Percentiles rank a stretch among this genome's conserved stretches.
Evolutionary conservation across 2,888 invertebrate genomes (phyloP).

Genomic region (Calameuta pallipes): DNA sequence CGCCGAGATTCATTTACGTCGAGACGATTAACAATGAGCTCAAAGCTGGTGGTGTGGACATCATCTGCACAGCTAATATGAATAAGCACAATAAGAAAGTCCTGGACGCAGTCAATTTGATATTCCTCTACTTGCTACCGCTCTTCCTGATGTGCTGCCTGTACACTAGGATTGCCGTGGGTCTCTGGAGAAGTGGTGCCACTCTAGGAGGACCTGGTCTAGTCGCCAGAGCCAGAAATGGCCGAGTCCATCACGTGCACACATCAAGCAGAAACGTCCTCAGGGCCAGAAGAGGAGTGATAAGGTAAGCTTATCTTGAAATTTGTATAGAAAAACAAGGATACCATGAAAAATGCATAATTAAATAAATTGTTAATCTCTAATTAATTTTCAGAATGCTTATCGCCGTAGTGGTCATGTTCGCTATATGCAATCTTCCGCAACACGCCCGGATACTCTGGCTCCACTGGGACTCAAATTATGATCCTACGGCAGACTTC

Average conservation of each 20-base stretch:
- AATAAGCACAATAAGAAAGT: conserved; percentile 82
- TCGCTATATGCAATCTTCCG: conserved; percentile 90
- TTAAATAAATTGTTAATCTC: neutral
- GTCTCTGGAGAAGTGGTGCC: conserved; percentile 79
- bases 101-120: conserved; percentile 85
- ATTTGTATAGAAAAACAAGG: neutral
- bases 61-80: conserved; percentile 80
- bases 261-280: conserved; percentile 82
- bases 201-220: conserved; percentile 44
- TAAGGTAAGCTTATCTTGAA: conserved; percentile 59
- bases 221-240: conserved; percentile 39
- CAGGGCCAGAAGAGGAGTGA: conserved; percentile 84
- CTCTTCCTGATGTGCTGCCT: conserved; percentile 75
- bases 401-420: conserved; percentile 88
- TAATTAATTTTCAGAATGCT: conserved; percentile 73
- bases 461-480: conserved; percentile 76
- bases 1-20: conserved; percentile 86
- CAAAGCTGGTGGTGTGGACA: conserved; percentile 72
- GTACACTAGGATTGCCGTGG: conserved; percentile 86
- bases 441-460: conserved; percentile 90
- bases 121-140: conserved; percentile 85
- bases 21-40: conserved; percentile 77
- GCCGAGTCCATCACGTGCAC: conserved; percentile 70
- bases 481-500: conserved; percentile 68
- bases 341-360: neutral